Evolutionary conservation across 1,140 invertebrate genomes (phyloP), one percentile per base, ranked within the genome.

Genomic region (Pectinophora gossypiella): DNA sequence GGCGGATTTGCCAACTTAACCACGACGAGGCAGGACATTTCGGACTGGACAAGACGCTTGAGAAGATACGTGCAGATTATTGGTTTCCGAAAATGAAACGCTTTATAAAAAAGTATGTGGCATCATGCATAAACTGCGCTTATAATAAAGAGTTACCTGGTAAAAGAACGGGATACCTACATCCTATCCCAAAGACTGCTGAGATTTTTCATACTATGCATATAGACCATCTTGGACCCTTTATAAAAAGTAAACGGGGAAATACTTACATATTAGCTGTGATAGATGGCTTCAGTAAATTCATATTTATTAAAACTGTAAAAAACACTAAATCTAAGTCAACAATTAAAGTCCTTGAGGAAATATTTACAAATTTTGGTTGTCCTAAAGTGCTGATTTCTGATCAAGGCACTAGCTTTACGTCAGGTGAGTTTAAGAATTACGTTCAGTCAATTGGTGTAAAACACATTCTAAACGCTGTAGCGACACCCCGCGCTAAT

Each of bases 61-160:
- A 56, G 23, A 51, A 51, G 23, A 32, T 64, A 20, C 35, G 51
- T 22, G 23, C 38, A 18, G 35, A 38, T 32, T 42, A 36, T 54
- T 61, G 58, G 58, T 61, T 61, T 21, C 55, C 55, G 0, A 53
- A 52, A 44, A 61, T 58, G 55, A 40, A 38, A 18, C 9, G 18
- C 7, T 54, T 53, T 16, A 38, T 62, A 3, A 44, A 38, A 13
- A 59, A 62, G 21, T 54, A 62, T 45, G 51, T 58, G 13, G 10
- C 20, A n/a, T 40, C 46, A 1, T 62, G 60, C 42, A 15, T 62
- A 9, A 48, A 59, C 10, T 62, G 56, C 42, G 56, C 46, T 10
- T 40, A 19, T 20, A 35, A 36, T 13, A 57, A 56, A 44, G 44
- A 19, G 6, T 2, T 9, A 1, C n/a, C 27, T 2, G 27, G 27